These are phyloP conservation scores for Miniopterus natalensis DNA, from an alignment of 2,113 vertebrate genomes.

Conservation along the genomic window DNA sequence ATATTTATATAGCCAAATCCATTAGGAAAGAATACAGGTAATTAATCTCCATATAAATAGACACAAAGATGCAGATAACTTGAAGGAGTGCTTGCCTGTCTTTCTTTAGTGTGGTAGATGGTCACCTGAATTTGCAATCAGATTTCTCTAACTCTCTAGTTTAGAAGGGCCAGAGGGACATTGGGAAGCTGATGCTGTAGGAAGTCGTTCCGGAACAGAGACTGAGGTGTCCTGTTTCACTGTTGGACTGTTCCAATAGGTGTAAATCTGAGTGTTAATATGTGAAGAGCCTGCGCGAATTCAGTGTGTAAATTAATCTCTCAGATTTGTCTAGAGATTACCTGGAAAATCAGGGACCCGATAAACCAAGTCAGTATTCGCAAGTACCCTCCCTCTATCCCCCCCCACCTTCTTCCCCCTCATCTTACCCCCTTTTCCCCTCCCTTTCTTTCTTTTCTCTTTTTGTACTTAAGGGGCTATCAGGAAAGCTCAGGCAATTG, in stretches of 20 bases:
- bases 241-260: not conserved
- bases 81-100: not conserved
- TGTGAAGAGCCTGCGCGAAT: constrained; percentile 29
- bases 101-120: not conserved
- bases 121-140: not conserved
- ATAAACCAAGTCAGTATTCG: not conserved
- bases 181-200: not conserved
- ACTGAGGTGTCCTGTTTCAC: not conserved
- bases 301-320: constrained; percentile 35
- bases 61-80: constrained; percentile 4
- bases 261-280: constrained; percentile 35
- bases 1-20: not conserved
- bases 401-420: accelerated
- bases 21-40: not conserved
- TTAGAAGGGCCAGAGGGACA: not conserved
- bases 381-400: not conserved
- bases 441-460: not conserved
- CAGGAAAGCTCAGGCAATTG: not conserved
- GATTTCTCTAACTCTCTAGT: not conserved
- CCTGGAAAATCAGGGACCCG: not conserved
- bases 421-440: too few species aligned
- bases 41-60: not conserved
- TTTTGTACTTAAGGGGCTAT: not conserved
- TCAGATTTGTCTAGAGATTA: constrained; percentile 9
- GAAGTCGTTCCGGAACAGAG: not conserved